These are phyloP conservation scores for Phyllostomus discolor DNA, from an alignment of 2,113 vertebrate species.

Conservation along the genomic window DNA sequence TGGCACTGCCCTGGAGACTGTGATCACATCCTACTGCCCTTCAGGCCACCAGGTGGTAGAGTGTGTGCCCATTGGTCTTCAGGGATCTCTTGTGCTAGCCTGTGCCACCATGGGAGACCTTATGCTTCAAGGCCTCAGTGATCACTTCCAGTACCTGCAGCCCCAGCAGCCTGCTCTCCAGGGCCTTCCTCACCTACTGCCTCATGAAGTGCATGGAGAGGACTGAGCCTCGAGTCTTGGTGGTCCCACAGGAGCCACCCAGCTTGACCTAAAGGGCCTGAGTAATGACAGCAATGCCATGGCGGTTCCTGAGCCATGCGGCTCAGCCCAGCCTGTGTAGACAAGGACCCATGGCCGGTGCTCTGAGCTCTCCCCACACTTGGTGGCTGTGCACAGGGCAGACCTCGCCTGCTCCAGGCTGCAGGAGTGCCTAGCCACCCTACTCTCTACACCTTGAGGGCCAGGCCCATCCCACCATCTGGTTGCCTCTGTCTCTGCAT, in stretches of 20 bases:
- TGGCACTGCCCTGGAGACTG: slow-evolving; percentile 83
- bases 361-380: neutral
- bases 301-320: slow-evolving; percentile 68
- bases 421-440: neutral
- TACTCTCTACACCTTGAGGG: neutral
- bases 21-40: slow-evolving; percentile 84
- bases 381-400: slow-evolving; percentile 27
- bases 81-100: slow-evolving; percentile 81
- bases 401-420: slow-evolving; percentile 8
- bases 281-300: slow-evolving; percentile 84
- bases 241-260: slow-evolving; percentile 78
- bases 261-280: slow-evolving; percentile 80
- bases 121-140: slow-evolving; percentile 87
- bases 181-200: slow-evolving; percentile 90
- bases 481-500: neutral
- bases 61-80: slow-evolving; percentile 83
- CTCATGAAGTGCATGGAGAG: slow-evolving; percentile 84
- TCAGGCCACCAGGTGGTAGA: slow-evolving; percentile 82
- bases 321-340: too few relatives aligned
- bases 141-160: slow-evolving; percentile 88
- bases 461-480: neutral
- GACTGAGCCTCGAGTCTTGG: slow-evolving; percentile 78
- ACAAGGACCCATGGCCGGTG: neutral
- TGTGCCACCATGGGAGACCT: slow-evolving; percentile 77
- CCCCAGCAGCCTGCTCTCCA: slow-evolving; percentile 84